Conservation (phyloP, 2,797 vertebrate genomes). For the Rhinophrynus dorsalis region DNA sequence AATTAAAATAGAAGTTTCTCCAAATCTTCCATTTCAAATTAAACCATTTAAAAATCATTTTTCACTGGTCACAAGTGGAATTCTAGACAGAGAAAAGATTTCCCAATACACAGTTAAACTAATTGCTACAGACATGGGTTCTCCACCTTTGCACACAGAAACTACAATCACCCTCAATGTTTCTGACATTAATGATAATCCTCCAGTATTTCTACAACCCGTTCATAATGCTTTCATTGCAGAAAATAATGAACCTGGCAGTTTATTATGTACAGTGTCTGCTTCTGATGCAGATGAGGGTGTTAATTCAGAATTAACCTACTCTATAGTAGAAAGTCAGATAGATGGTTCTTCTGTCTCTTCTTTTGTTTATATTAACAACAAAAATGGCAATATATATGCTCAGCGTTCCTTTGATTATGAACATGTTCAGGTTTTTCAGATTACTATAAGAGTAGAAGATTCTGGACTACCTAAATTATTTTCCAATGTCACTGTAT, state of each 20-base stretch:
- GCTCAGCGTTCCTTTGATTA: slow-evolving; percentile 90
- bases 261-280: slow-evolving; percentile 62
- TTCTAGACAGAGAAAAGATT: slow-evolving; percentile 16
- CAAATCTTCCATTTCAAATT: slow-evolving; percentile 53
- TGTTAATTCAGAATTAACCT: slow-evolving; percentile 65
- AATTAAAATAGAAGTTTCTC: slow-evolving; percentile 66
- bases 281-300: slow-evolving; percentile 63
- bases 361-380: slow-evolving; percentile 88
- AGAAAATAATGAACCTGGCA: slow-evolving; percentile 65
- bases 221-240: slow-evolving; percentile 68
- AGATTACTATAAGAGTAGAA: slow-evolving; percentile 79
- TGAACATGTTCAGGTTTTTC: slow-evolving; percentile 84
- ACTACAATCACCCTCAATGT: not conserved
- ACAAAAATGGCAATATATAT: slow-evolving; percentile 84
- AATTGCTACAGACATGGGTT: not conserved
- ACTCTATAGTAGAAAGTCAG: slow-evolving; percentile 64
- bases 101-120: not conserved
- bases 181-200: slow-evolving; percentile 37
- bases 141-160: not conserved
- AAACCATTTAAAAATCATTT: slow-evolving; percentile 60
- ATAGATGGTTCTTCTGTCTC: slow-evolving; percentile 73
- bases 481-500: slow-evolving; percentile 80
- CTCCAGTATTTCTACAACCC: slow-evolving; percentile 2
- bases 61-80: slow-evolving; percentile 54
- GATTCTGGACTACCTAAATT: slow-evolving; percentile 79